phyloP scores from a whole-genome alignment of 2,797 vertebrate species.

The Phataginus tricuspis region DNA sequence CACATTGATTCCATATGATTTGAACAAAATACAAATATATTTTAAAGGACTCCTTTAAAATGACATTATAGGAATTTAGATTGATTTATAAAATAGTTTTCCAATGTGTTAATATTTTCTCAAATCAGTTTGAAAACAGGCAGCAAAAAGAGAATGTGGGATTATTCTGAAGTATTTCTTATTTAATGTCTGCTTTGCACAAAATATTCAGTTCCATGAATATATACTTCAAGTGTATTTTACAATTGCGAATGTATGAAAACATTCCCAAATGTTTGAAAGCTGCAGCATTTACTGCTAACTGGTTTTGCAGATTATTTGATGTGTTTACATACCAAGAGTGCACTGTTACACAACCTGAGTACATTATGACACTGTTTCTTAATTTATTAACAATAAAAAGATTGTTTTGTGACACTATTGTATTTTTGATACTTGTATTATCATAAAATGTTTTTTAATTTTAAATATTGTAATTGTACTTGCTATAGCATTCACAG shows the following conservation, averaged over 20 bases:
- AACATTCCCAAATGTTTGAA: not conserved
- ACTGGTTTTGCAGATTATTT: not conserved
- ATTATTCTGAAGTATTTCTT: not conserved
- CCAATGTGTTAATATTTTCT: not conserved
- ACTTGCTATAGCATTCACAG: not conserved
- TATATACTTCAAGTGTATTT: not conserved
- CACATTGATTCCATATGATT: not conserved
- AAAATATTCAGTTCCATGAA: not conserved
- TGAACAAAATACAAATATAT: not conserved
- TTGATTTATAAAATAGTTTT: not conserved
- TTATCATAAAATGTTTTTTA: not conserved
- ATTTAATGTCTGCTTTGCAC: not conserved
- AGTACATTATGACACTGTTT: not conserved
- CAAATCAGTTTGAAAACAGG: not conserved
- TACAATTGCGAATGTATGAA: not conserved
- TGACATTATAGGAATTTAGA: not conserved
- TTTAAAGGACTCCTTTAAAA: not conserved
- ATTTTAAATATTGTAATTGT: not conserved
- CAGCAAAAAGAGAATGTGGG: not conserved
- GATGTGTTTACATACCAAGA: not conserved
- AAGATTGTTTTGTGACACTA: not conserved
- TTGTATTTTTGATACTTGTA: not conserved
- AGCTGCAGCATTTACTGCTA: not conserved
- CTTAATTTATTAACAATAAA: not conserved
- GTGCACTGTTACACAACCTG: not conserved